These are phyloP conservation scores for Prosopocoilus inquinatus DNA, from an alignment of 2,888 invertebrate genomes.

Conservation along the genomic window DNA sequence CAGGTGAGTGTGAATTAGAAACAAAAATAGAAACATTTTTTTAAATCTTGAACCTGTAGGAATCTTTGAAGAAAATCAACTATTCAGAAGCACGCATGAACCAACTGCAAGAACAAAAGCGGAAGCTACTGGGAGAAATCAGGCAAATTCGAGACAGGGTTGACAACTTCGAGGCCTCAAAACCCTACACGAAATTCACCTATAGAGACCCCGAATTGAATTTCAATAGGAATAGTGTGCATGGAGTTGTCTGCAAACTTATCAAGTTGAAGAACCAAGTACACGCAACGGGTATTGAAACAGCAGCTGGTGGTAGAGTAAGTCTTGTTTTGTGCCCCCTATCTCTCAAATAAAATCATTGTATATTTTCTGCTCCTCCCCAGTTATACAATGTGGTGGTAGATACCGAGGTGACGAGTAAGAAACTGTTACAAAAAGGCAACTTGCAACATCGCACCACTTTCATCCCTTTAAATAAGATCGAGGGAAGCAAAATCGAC, in stretches of 20 bases:
- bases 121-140: slow-evolving; percentile 56
- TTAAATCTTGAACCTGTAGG: slow-evolving; percentile 7
- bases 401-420: slow-evolving; percentile 81
- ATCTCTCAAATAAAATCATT: not conserved
- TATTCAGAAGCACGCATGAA: slow-evolving; percentile 64
- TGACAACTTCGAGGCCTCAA: slow-evolving; percentile 58
- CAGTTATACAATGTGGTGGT: slow-evolving; percentile 90
- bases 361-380: slow-evolving; percentile 28
- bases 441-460: slow-evolving; percentile 78
- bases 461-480: slow-evolving; percentile 89
- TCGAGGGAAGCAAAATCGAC: slow-evolving; percentile 64
- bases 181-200: slow-evolving; percentile 63
- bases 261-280: slow-evolving; percentile 69
- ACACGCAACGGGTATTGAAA: slow-evolving; percentile 78
- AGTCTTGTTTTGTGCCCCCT: slow-evolving; percentile 36
- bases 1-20: slow-evolving; percentile 46
- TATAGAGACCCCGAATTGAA: slow-evolving; percentile 76
- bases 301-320: slow-evolving; percentile 82
- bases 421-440: slow-evolving; percentile 79
- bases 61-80: slow-evolving; percentile 33
- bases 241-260: slow-evolving; percentile 78
- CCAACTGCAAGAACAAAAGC: slow-evolving; percentile 54
- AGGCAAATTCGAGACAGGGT: slow-evolving; percentile 56
- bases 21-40: not conserved
- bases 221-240: slow-evolving; percentile 63